phyloP scores from a whole-genome alignment of 2,113 vertebrate genomes.

The Limanda limanda region DNA sequence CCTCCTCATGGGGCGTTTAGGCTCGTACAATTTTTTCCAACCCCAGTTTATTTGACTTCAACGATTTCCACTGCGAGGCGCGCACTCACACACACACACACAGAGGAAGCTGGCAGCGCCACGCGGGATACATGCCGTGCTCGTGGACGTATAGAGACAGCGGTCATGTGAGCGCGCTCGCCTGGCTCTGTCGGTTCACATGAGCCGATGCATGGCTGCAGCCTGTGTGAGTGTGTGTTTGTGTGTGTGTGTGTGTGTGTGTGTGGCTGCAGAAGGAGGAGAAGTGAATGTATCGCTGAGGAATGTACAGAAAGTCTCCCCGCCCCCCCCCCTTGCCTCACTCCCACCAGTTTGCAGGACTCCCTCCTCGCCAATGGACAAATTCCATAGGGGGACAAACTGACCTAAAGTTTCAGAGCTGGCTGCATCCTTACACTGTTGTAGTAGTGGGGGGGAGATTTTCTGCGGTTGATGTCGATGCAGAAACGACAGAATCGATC shows the following conservation, averaged over 20 bases:
- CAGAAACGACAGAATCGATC: constrained; percentile 51
- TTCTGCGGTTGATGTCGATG: constrained; percentile 39
- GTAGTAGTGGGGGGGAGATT: constrained; percentile 21
- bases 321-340: constrained; percentile 60
- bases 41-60: neutral
- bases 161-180: constrained; percentile 42
- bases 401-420: constrained; percentile 73
- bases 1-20: neutral
- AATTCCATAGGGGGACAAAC: constrained; percentile 78
- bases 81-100: no score
- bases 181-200: constrained; percentile 50
- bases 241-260: neutral
- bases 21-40: constrained; percentile 52
- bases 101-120: neutral
- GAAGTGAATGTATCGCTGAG: constrained; percentile 76
- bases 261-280: constrained; percentile 41
- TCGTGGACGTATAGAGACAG: constrained; percentile 38
- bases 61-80: neutral
- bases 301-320: constrained; percentile 79
- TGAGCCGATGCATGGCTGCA: constrained; percentile 67
- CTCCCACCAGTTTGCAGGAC: constrained; percentile 35
- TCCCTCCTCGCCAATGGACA: constrained; percentile 56
- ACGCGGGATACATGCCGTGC: neutral
- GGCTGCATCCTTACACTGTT: constrained; percentile 50
- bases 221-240: constrained; percentile 13